phyloP scores from a whole-genome alignment of 2,113 vertebrate genomes.

The Sciurus niger region DNA sequence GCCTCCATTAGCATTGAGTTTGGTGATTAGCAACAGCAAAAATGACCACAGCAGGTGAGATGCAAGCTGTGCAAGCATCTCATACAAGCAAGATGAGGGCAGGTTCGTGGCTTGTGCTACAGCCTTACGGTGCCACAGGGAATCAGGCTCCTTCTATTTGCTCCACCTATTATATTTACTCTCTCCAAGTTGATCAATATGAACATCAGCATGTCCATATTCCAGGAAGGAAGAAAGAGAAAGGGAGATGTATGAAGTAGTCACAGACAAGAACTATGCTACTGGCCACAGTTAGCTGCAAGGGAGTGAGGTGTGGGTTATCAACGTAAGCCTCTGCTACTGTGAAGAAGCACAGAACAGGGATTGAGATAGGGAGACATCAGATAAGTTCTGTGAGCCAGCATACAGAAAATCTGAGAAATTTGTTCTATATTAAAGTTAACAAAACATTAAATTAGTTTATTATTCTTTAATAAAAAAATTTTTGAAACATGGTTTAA shows the following conservation, averaged over 20 bases:
- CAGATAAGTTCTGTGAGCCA: neutral
- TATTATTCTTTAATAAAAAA: constrained; percentile 20
- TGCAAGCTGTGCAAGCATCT: neutral
- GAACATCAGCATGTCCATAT: neutral
- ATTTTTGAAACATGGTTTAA: constrained; percentile 2
- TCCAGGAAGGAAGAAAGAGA: neutral
- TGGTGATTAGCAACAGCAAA: neutral
- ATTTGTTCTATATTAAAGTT: neutral
- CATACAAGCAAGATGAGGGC: neutral
- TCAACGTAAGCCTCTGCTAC: neutral
- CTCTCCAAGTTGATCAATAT: neutral
- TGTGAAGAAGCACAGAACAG: neutral
- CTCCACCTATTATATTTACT: neutral
- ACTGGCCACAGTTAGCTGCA: neutral
- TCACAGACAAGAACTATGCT: neutral
- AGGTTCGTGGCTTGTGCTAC: neutral
- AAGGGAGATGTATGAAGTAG: neutral
- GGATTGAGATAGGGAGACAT: neutral
- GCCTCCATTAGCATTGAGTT: neutral
- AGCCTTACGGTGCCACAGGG: neutral
- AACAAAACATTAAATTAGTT: neutral
- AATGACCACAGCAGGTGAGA: neutral
- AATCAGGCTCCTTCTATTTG: neutral
- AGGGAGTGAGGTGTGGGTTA: neutral
- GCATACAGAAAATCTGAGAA: neutral